phyloP scores from a whole-genome alignment of 2,113 vertebrate genomes.

The Oncorhynchus keta region DNA sequence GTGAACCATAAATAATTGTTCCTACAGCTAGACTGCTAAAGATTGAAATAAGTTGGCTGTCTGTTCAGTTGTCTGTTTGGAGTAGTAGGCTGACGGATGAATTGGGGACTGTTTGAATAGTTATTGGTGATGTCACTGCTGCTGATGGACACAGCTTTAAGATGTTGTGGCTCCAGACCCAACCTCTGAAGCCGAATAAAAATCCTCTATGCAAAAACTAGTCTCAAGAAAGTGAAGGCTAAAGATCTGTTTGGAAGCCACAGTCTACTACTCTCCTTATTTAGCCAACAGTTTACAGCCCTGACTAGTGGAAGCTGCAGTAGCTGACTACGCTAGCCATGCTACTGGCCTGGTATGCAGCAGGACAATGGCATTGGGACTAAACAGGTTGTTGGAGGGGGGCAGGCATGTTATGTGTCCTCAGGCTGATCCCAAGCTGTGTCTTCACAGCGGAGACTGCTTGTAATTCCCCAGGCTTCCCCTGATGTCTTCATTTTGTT shows the following conservation, averaged over 20 bases:
- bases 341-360: constrained; percentile 21
- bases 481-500: constrained; percentile 56
- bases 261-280: background rate
- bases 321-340: background rate
- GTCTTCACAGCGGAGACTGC: constrained; percentile 60
- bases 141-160: background rate
- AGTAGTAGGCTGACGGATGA: constrained; percentile 23
- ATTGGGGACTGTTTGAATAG: constrained; percentile 3
- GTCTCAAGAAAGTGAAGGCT: background rate
- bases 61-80: background rate
- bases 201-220: background rate
- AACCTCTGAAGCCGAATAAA: background rate
- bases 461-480: constrained; percentile 68
- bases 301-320: constrained; percentile 2
- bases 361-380: constrained; percentile 2
- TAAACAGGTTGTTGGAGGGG: constrained; percentile 38
- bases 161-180: background rate
- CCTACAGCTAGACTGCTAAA: constrained; percentile 35
- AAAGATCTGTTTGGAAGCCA: background rate
- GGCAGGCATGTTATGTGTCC: constrained; percentile 30
- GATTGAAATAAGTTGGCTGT: constrained; percentile 36
- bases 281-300: background rate
- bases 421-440: constrained; percentile 36
- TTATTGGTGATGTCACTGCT: background rate
- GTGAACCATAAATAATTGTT: constrained; percentile 39